Conservation (phyloP, 1,140 invertebrate genomes). For the honey bee (Apis mellifera) region DNA sequence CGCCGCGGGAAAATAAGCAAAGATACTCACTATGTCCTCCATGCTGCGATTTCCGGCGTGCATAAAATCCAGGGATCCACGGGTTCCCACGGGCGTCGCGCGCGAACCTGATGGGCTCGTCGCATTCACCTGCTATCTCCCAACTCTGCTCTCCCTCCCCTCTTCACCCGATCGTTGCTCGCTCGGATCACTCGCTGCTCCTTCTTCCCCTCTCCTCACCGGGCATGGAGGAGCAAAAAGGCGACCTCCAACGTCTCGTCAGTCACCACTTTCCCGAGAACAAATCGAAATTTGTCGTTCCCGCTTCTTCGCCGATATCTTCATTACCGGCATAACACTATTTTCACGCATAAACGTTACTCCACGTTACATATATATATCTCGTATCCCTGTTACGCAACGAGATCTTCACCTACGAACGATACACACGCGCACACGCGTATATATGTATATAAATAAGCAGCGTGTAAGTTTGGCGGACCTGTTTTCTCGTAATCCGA, state of each 20-base stretch:
- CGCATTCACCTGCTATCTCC: not conserved
- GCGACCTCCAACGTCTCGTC: not conserved
- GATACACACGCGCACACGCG: no score
- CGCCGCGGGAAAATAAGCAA: no score
- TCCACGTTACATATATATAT: no score
- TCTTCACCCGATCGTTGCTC: not conserved
- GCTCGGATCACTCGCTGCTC: slow-evolving; percentile 19
- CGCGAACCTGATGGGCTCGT: slow-evolving; percentile 19
- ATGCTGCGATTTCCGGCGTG: slow-evolving; percentile 68
- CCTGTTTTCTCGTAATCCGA: not conserved
- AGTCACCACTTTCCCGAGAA: no score
- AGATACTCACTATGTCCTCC: slow-evolving; percentile 78
- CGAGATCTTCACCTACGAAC: no score
- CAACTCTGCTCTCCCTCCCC: not conserved
- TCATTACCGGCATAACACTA: slow-evolving; percentile 29
- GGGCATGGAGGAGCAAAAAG: slow-evolving; percentile 2
- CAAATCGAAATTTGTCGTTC: no score
- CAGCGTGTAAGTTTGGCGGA: no score
- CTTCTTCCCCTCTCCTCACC: not conserved
- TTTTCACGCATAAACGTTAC: no score
- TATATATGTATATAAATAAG: no score
- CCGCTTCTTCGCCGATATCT: no score
- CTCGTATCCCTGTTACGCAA: no score
- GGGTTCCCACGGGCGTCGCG: slow-evolving; percentile 55
- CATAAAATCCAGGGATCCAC: slow-evolving; percentile 66